Evolutionary conservation across 2,888 invertebrate genomes (phyloP), one percentile per base, ranked within the genome.

Genomic region (Spisula subtruncata): DNA sequence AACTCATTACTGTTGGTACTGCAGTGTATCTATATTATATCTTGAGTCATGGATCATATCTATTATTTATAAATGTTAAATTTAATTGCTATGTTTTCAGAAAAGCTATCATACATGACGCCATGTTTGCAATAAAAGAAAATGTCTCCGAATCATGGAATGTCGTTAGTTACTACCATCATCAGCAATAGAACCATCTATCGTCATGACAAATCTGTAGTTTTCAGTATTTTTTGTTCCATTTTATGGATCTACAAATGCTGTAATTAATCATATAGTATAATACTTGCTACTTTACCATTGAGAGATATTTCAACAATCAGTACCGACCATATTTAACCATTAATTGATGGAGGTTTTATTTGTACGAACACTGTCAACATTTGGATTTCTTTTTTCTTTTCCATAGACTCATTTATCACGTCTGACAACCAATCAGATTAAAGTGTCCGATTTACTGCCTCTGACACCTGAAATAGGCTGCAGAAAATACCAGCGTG

Each of bases 371-470:
- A 84, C 25, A 48, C 75, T 32, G 75, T 84, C 84, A 84, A 75
- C 84, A 75, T 84, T 84, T 51, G 46, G 75, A 25, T 60, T 46
- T 20, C 46, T 84, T 86, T 85, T 60, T 86, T 80, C 60, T 81
- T 41, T 82, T 46, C 81, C 71, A 48, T 85, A 81, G 85, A 82
- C 51, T 48, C 85, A 89, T 89, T 83, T 71, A 85, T 86, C 83
- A 86, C 75, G 51, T 46, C 60, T 91, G 91, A 91, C 89, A 88
- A 32, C 91, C 91, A 91, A 91, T 91, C 91, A 91, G 89, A 89
- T 89, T 81, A 48, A 56, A 86, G 91, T 91, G 91, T 91, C 89
- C 86, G 83, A 89, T 87, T 91, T 84, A 75, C 89, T 89, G 89
- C 91, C 54, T 86, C 81, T 88, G 85, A 66, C 71, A 71, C 56